These are phyloP conservation scores for Trichonephila clavata DNA, from an alignment of 1,140 invertebrate species.

Conservation along the genomic window DNA sequence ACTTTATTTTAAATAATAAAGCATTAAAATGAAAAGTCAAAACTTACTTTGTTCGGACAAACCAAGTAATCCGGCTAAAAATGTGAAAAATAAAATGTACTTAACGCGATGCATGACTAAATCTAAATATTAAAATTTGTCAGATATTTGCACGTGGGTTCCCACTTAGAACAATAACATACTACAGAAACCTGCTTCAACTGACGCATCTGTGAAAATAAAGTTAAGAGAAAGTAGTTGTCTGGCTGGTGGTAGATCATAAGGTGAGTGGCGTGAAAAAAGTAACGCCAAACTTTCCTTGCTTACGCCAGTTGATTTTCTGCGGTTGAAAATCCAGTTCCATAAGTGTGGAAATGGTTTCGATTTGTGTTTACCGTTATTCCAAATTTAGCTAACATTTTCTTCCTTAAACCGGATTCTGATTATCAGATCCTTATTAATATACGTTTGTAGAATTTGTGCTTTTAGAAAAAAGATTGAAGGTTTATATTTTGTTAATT, in stretches of 20 bases:
- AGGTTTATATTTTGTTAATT: too few species aligned
- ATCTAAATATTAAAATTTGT: not conserved
- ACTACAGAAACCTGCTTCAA: conserved; percentile 13
- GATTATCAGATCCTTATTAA: not conserved
- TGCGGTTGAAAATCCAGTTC: not conserved
- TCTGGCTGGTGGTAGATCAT: not conserved
- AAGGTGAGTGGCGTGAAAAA: conserved; percentile 23
- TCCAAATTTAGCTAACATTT: not conserved
- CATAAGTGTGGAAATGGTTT: not conserved
- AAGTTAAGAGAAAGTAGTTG: conserved; percentile 17
- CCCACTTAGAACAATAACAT: conserved; percentile 17
- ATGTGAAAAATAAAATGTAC: conserved; percentile 13
- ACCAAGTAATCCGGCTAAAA: not conserved
- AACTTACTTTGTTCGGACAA: conserved; percentile 20
- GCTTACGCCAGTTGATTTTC: not conserved
- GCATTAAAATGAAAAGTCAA: not conserved
- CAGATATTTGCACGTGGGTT: conserved; percentile 3
- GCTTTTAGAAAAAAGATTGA: too few species aligned
- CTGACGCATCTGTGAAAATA: conserved; percentile 3
- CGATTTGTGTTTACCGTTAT: not conserved
- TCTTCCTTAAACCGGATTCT: not conserved
- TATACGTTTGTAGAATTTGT: too few species aligned
- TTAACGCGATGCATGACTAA: not conserved
- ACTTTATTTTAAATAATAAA: not conserved
- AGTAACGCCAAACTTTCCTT: conserved; percentile 39